Conservation (phyloP, 2,888 invertebrate genomes). For the Orthosia cruda region DNA sequence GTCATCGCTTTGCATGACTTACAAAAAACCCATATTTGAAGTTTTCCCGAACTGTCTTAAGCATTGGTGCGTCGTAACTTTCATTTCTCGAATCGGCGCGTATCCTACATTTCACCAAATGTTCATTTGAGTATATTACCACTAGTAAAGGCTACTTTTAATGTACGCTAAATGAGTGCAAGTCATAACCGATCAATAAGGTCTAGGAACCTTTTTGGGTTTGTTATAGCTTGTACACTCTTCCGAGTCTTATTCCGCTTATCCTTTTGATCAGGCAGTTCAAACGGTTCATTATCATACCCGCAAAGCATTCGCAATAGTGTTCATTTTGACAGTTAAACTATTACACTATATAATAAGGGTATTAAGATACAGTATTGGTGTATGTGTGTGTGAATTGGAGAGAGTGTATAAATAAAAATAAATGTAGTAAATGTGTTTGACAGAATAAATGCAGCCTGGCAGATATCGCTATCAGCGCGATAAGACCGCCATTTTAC, state of each 20-base stretch:
- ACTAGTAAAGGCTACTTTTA: background rate
- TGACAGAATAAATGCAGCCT: background rate
- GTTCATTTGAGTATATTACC: background rate
- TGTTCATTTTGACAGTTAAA: background rate
- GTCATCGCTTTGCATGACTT: background rate
- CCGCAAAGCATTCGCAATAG: background rate
- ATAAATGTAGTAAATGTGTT: too few species aligned
- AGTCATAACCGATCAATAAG: background rate
- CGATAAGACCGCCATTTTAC: background rate
- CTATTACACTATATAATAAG: background rate
- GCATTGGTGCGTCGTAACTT: too few species aligned
- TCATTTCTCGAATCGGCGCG: too few species aligned
- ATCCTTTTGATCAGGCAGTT: slow-evolving; percentile 18
- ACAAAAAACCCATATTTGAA: background rate
- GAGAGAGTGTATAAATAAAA: background rate
- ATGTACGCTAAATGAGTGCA: slow-evolving; percentile 1
- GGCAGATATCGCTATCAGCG: background rate
- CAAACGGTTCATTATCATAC: slow-evolving; percentile 12
- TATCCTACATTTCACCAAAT: too few species aligned
- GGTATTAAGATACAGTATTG: background rate
- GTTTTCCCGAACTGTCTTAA: background rate
- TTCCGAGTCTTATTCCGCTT: slow-evolving; percentile 3
- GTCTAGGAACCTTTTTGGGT: slow-evolving; percentile 3
- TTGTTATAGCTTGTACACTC: background rate
- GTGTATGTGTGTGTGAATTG: background rate